Percentiles rank a stretch among this genome's conserved stretches.
Conservation (phyloP, 2,113 vertebrate genomes). For the Atherinomorus stipes region DNA sequence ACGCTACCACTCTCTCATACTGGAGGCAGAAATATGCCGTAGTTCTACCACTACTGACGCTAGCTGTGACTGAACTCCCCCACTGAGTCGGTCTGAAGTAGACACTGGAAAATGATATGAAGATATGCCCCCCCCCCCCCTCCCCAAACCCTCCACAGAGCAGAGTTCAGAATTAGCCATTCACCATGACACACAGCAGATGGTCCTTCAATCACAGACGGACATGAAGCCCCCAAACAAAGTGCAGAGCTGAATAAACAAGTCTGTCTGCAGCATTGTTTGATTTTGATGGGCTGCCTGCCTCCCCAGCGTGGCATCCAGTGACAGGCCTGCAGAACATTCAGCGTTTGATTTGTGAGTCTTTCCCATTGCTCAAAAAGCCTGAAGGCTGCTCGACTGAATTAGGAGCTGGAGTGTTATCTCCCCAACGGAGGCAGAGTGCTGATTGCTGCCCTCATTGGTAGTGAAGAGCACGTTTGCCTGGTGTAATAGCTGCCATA, state of each 20-base stretch:
- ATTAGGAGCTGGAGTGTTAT: constrained; percentile 80
- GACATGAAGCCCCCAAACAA: constrained; percentile 58
- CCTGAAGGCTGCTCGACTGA: constrained; percentile 75
- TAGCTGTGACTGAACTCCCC: constrained; percentile 39
- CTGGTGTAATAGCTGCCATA: constrained; percentile 78
- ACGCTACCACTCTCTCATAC: no score
- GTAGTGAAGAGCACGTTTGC: constrained; percentile 75
- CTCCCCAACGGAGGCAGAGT: constrained; percentile 66
- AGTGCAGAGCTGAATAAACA: constrained; percentile 67
- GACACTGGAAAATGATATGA: constrained; percentile 6
- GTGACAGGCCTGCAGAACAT: constrained; percentile 66
- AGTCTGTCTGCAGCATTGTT: constrained; percentile 58
- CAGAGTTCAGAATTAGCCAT: constrained; percentile 54
- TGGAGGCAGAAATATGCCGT: background rate
- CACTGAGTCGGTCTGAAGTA: constrained; percentile 17
- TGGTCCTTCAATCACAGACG: constrained; percentile 60
- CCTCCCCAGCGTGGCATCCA: constrained; percentile 46
- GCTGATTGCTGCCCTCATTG: constrained; percentile 81
- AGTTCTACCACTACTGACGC: background rate
- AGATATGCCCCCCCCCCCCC: no score
- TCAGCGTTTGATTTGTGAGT: constrained; percentile 72
- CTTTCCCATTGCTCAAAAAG: constrained; percentile 62
- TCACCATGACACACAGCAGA: constrained; percentile 52
- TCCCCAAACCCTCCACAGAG: background rate
- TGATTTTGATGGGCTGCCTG: constrained; percentile 50